These are phyloP conservation scores for Scrobipalpa atriplicella DNA, from an alignment of 2,888 invertebrate species.

Conservation along the genomic window DNA sequence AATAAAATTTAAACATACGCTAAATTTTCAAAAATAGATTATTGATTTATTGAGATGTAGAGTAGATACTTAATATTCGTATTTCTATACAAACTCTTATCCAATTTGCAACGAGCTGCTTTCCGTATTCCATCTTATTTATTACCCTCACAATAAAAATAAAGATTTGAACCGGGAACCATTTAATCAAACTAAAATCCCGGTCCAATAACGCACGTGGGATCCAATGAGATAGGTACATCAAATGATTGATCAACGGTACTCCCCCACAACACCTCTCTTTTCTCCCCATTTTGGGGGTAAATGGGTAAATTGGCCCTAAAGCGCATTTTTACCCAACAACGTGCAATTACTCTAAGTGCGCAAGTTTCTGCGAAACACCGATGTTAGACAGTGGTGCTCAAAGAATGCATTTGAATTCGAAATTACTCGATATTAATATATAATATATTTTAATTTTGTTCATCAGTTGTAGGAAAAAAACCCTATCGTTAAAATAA, in stretches of 20 bases:
- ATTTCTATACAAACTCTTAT: too few species aligned
- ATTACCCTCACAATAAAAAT: slow-evolving; percentile 14
- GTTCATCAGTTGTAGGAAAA: too few species aligned
- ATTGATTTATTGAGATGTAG: too few species aligned
- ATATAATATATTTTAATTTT: neutral
- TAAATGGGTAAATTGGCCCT: slow-evolving; percentile 51
- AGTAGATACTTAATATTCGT: too few species aligned
- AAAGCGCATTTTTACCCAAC: slow-evolving; percentile 47
- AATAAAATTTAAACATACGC: too few species aligned
- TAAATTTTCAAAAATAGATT: too few species aligned
- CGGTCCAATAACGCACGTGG: slow-evolving; percentile 22
- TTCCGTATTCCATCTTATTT: slow-evolving; percentile 23
- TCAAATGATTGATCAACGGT: slow-evolving; percentile 49
- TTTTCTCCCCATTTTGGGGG: slow-evolving; percentile 46
- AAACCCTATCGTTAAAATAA: too few species aligned
- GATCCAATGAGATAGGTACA: slow-evolving; percentile 53
- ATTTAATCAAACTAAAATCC: slow-evolving; percentile 61
- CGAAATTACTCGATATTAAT: neutral
- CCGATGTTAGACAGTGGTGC: slow-evolving; percentile 32
- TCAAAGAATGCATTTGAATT: slow-evolving; percentile 12
- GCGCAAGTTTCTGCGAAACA: slow-evolving; percentile 54
- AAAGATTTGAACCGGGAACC: slow-evolving; percentile 15
- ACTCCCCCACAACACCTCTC: slow-evolving; percentile 34
- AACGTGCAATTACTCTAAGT: slow-evolving; percentile 64
- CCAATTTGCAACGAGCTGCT: neutral